Evolutionary conservation across 2,113 vertebrate genomes (phyloP).

Genomic region (Agelaius phoeniceus): DNA sequence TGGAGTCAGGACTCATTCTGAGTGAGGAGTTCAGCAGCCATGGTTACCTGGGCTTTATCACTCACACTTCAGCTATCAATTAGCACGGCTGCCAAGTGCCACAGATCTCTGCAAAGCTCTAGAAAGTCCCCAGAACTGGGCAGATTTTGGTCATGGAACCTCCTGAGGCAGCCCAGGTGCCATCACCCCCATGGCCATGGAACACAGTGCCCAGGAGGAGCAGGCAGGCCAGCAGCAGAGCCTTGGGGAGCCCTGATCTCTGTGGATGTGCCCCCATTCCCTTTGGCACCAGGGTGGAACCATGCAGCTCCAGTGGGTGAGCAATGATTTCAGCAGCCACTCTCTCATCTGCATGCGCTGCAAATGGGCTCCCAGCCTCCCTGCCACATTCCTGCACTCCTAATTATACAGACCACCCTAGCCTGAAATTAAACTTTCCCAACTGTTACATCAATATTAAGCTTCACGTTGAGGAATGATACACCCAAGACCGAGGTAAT

Average conservation of each 20-base stretch:
- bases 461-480: slow-evolving; percentile 27
- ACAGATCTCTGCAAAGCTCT: not conserved
- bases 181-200: not conserved
- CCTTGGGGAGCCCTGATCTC: not conserved
- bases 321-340: not conserved
- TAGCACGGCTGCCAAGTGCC: fast-evolving
- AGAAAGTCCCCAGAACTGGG: not conserved
- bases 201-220: not conserved
- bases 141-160: fast-evolving
- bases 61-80: not conserved
- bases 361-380: slow-evolving; percentile 21
- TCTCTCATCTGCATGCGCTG: not conserved
- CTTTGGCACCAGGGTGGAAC: not conserved
- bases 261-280: not conserved
- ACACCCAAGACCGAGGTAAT: slow-evolving; percentile 40
- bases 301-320: not conserved
- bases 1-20: not conserved
- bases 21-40: not conserved
- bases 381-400: not conserved
- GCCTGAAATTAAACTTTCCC: slow-evolving; percentile 73
- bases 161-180: not conserved
- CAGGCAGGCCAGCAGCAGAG: not conserved
- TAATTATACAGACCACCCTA: slow-evolving; percentile 68
- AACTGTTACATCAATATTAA: slow-evolving; percentile 60
- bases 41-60: not conserved